Evolutionary conservation across 1,140 invertebrate species (phyloP).

Genomic region (Helicoverpa armigera): DNA sequence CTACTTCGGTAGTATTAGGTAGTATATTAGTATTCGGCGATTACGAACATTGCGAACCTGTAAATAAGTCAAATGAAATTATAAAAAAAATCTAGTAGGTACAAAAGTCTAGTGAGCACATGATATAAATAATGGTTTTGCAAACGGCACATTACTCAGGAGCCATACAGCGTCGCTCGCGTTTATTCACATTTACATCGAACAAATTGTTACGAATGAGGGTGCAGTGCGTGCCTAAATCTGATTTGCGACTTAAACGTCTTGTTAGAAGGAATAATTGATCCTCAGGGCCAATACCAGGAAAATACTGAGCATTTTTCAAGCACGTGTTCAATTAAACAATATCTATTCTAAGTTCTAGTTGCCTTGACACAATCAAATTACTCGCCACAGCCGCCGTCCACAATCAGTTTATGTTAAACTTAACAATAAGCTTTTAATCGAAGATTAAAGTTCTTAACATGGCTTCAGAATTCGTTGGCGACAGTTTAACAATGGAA

Average conservation of each 20-base stretch:
- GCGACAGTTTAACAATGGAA: conserved; percentile 5
- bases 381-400: conserved; percentile 5
- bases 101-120: background rate
- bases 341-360: background rate
- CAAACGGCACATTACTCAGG: conserved; percentile 27
- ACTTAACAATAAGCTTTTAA: conserved; percentile 30
- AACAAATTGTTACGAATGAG: conserved; percentile 60
- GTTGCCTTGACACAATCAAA: background rate
- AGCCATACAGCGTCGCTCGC: background rate
- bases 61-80: no score
- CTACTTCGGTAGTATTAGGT: no score
- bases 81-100: background rate
- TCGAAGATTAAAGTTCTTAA: conserved; percentile 26
- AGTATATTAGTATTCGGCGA: no score
- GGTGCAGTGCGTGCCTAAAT: conserved; percentile 14
- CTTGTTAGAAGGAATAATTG: conserved; percentile 4
- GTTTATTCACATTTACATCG: conserved; percentile 38
- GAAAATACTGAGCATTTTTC: no score
- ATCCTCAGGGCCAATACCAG: background rate
- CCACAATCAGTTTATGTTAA: conserved; percentile 13
- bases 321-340: no score
- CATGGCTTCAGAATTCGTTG: conserved; percentile 7
- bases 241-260: conserved; percentile 29
- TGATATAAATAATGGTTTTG: conserved; percentile 30
- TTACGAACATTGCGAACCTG: no score